Base-by-base conservation (phyloP, 2,113 vertebrate species). In the Puffinus mauretanicus region DNA sequence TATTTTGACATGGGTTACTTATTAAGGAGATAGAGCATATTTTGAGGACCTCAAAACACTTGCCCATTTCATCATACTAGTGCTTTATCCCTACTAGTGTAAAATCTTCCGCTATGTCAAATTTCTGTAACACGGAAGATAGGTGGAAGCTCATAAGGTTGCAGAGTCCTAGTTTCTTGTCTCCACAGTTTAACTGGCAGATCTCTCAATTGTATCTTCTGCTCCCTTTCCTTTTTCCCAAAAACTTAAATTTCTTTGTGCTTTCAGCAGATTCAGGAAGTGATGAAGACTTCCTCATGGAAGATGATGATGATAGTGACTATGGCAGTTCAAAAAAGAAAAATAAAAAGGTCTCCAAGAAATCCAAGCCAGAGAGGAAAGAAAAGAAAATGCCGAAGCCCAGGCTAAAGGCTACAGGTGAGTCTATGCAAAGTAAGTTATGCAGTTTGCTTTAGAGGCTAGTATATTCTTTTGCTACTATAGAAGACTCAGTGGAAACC, bases 351-450 rank as follows among this genome's bases (percentile, higher is more conserved):
- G 98, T 99, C 90, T 98, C 98, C 81, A 98, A 98, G 97, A 98
- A 99, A 93, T 98, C 99, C 82, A 99, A 99, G 94, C 98, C 99
- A 65, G 99, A 99, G 95, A 99, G 98, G 98, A 99, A 99, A 98
- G 99, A 99, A 98, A 99, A 99, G 98, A 99, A 99, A 96, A 99
- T 99, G 94, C 99, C 99, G 13, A 99, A 99, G 96, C 99, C 99
- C 81, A 98, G 99, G 95, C 99, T 99, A 99, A 99, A 99, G 98
- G 99, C 99, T 72, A 99, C 99, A 98, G 99, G 99, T 99, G 97
- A 97, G 97, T 69, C 57, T 49, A 20, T 42, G 75, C 20, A 64
- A 4, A 25, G 57, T 10, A 92, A 55, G 26, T 32, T 20, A 4
- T 1, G 10, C 13, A 8, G 27, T 69, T 94, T 55, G 65, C 42